Evolutionary conservation across 2,797 vertebrate species (phyloP).

Genomic region (Peromyscus attwateri): DNA sequence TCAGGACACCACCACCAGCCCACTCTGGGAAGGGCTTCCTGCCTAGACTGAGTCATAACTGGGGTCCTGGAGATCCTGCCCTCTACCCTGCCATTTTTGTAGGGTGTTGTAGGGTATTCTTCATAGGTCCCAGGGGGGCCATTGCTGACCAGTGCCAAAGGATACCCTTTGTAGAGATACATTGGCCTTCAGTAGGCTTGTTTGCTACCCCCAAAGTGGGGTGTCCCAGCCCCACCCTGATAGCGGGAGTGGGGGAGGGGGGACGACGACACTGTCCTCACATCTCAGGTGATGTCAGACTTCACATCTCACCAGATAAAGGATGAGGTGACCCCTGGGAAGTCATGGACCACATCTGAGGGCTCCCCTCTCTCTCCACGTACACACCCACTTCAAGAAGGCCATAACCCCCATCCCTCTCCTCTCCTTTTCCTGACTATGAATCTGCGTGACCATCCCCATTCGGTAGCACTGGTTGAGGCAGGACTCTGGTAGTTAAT

Average conservation of each 20-base stretch:
- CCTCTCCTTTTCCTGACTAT: not conserved
- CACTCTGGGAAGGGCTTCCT: not conserved
- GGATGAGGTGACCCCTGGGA: not conserved
- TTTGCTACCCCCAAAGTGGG: not conserved
- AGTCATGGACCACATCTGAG: too few relatives aligned
- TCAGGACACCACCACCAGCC: not conserved
- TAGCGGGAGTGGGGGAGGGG: too few relatives aligned
- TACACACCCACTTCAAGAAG: not conserved
- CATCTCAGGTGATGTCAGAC: not conserved
- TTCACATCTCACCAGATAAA: not conserved
- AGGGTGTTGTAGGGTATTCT: not conserved
- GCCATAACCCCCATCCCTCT: too few relatives aligned
- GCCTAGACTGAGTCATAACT: not conserved
- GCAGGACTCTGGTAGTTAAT: not conserved
- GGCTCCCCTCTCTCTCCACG: not conserved
- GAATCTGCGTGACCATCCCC: too few relatives aligned
- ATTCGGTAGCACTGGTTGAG: not conserved
- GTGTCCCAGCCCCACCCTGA: not conserved
- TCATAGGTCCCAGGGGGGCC: not conserved
- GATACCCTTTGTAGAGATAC: not conserved
- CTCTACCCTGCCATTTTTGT: not conserved
- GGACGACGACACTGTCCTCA: not conserved
- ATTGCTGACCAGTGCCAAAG: not conserved
- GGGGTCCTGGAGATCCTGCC: not conserved
- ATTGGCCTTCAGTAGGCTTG: not conserved